These are phyloP conservation scores for Petaurus breviceps DNA, from an alignment of 2,113 vertebrate species.

Conservation along the genomic window DNA sequence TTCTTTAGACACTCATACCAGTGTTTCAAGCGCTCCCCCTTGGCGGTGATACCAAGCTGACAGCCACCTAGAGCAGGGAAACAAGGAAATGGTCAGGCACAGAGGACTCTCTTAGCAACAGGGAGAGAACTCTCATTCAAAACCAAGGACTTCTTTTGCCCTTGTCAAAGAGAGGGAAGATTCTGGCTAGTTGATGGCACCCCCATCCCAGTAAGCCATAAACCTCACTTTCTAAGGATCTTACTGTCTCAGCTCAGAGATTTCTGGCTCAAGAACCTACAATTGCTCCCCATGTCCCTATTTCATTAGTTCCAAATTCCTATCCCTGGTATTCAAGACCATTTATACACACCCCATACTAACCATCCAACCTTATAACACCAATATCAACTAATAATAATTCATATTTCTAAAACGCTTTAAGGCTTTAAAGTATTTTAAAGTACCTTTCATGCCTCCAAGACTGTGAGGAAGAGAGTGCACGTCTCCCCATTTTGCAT, in stretches of 20 bases:
- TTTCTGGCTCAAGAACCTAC: neutral
- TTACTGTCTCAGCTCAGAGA: neutral
- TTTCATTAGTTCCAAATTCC: too few species aligned
- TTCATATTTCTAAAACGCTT: neutral
- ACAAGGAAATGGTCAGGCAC: accelerated
- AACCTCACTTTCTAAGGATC: neutral
- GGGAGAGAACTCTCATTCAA: accelerated
- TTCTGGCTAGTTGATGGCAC: neutral
- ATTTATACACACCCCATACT: neutral
- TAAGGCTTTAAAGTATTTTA: neutral
- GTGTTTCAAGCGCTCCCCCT: constrained; percentile 97
- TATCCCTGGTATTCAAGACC: neutral
- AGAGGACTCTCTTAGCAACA: neutral
- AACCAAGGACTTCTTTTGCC: neutral
- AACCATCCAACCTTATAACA: neutral
- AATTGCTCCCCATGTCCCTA: neutral
- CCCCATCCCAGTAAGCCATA: neutral
- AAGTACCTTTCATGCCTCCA: neutral
- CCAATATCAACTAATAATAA: neutral
- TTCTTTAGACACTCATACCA: constrained; percentile 99
- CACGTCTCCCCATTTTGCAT: neutral
- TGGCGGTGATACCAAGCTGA: constrained; percentile 96
- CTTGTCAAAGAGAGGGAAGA: neutral
- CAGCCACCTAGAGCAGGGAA: constrained; percentile 85
- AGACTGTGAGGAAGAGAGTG: neutral